phyloP scores from a whole-genome alignment of 1,140 invertebrate genomes.

The Drosophila grimshawi region DNA sequence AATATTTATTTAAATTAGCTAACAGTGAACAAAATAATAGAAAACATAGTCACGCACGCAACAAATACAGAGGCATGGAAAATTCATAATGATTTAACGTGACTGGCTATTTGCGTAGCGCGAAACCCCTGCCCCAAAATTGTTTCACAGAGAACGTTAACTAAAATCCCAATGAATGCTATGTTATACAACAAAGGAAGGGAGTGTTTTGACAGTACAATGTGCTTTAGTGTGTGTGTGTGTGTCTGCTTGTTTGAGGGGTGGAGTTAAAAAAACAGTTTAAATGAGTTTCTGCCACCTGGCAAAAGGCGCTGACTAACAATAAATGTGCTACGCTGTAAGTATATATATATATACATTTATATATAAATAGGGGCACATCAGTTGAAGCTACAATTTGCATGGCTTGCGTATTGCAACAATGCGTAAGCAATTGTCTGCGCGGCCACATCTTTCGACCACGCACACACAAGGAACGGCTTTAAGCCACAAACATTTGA shows the following conservation, averaged over 20 bases:
- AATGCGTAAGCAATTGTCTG: constrained; percentile 19
- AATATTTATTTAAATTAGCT: constrained; percentile 71
- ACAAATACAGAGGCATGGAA: neutral
- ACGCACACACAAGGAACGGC: constrained; percentile 21
- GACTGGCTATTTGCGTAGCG: constrained; percentile 65
- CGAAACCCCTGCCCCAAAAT: neutral
- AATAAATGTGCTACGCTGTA: constrained; percentile 34
- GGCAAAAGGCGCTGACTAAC: constrained; percentile 41
- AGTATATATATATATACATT: neutral
- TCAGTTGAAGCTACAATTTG: constrained; percentile 5
- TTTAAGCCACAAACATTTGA: constrained; percentile 18
- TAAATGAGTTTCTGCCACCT: constrained; percentile 73
- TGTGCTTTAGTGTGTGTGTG: neutral
- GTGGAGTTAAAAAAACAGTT: constrained; percentile 56
- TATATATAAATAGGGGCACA: neutral
- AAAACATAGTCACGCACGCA: constrained; percentile 39
- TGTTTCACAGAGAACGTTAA: constrained; percentile 15
- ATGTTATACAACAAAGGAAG: constrained; percentile 43
- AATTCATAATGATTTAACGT: constrained; percentile 50
- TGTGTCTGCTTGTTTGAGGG: neutral
- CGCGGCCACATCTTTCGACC: constrained; percentile 29
- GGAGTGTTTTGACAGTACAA: neutral
- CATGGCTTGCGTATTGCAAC: neutral
- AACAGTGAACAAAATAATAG: constrained; percentile 41
- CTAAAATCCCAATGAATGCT: constrained; percentile 14